A percentile compares a stretch with the other conserved stretches of the same genome.
phyloP scores from a whole-genome alignment of 2,113 vertebrate species.

The Microtus oregoni region DNA sequence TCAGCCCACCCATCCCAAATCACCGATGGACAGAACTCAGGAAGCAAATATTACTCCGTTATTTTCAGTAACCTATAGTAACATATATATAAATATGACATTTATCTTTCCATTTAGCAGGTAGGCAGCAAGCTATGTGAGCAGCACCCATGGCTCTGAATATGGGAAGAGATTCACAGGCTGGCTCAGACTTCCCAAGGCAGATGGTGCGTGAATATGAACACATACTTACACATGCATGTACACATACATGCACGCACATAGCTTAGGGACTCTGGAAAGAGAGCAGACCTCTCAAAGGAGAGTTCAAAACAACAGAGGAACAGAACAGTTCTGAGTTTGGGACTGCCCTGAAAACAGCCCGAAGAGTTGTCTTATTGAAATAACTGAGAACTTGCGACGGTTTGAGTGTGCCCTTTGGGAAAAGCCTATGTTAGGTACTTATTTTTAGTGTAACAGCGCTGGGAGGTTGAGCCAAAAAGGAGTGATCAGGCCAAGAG shows the following conservation, averaged over 20 bases:
- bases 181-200: neutral
- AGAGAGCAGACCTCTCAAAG: neutral
- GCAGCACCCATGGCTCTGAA: neutral
- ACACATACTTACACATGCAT: neutral
- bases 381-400: neutral
- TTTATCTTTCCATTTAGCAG: neutral
- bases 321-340: neutral
- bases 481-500: neutral
- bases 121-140: neutral
- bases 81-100: neutral
- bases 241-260: fast-evolving
- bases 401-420: neutral
- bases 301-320: neutral
- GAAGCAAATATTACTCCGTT: neutral
- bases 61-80: neutral
- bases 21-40: neutral
- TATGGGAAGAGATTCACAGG: neutral
- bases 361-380: neutral
- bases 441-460: too few relatives aligned
- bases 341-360: neutral
- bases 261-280: neutral
- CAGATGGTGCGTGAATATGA: neutral
- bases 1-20: neutral
- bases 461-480: neutral
- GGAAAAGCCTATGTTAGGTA: neutral